These are phyloP conservation scores for Euproctis similis DNA, from an alignment of 2,888 invertebrate genomes.

Conservation along the genomic window DNA sequence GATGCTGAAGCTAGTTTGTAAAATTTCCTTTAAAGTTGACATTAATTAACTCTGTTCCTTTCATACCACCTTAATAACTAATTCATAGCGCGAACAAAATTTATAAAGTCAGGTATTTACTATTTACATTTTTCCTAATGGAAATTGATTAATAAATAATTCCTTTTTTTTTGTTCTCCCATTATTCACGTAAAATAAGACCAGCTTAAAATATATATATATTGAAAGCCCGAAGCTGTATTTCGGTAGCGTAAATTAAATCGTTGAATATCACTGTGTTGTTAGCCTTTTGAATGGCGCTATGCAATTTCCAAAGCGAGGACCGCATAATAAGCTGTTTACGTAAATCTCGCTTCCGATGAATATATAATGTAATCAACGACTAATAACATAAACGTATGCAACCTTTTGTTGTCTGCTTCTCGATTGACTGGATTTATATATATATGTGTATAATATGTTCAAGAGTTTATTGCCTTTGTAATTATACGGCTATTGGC, in stretches of 20 bases:
- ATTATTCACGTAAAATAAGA: slow-evolving; percentile 30
- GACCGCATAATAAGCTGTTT: slow-evolving; percentile 54
- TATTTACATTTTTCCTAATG: slow-evolving; percentile 33
- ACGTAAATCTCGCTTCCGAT: slow-evolving; percentile 58
- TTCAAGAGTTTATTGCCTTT: too few relatives aligned
- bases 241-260: slow-evolving; percentile 43
- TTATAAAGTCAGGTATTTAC: slow-evolving; percentile 12
- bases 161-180: too few relatives aligned
- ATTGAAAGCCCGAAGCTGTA: slow-evolving; percentile 27
- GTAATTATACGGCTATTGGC: too few relatives aligned
- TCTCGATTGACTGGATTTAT: slow-evolving; percentile 10
- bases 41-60: too few relatives aligned
- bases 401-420: slow-evolving; percentile 20
- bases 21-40: too few relatives aligned
- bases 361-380: slow-evolving; percentile 68
- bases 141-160: slow-evolving; percentile 45
- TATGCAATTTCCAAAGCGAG: slow-evolving; percentile 35
- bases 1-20: too few relatives aligned
- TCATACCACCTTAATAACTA: slow-evolving; percentile 9
- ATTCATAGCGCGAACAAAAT: slow-evolving; percentile 11
- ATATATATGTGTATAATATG: too few relatives aligned
- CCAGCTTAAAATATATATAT: slow-evolving; percentile 33
- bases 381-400: slow-evolving; percentile 37
- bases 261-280: slow-evolving; percentile 36
- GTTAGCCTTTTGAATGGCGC: slow-evolving; percentile 29